phyloP scores from a whole-genome alignment of 2,797 vertebrate species.

The Rhynchotus rufescens region DNA sequence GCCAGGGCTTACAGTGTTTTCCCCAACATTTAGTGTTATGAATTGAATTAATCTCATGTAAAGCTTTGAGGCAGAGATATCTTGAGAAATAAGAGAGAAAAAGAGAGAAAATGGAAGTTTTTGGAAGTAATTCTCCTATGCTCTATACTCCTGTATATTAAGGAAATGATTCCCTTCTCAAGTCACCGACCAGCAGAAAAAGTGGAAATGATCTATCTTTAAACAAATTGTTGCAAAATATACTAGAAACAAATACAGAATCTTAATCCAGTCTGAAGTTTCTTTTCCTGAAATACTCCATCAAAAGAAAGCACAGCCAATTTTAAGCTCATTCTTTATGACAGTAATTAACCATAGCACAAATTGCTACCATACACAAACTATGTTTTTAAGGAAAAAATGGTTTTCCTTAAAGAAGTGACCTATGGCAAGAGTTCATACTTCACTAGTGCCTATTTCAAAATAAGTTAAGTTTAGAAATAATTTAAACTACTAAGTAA shows the following conservation, averaged over 20 bases:
- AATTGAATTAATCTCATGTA: neutral
- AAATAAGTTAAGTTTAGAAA: neutral
- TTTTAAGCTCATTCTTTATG: neutral
- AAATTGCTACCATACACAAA: neutral
- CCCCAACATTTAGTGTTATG: neutral
- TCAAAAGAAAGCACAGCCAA: neutral
- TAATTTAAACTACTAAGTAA: neutral
- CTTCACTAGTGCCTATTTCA: neutral
- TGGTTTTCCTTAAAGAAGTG: neutral
- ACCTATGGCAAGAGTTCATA: neutral
- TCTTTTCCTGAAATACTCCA: neutral
- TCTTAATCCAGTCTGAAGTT: neutral
- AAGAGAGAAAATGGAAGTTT: neutral
- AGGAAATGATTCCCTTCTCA: neutral
- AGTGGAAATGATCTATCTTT: neutral
- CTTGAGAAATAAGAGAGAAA: accelerated
- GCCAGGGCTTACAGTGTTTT: neutral
- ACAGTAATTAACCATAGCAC: neutral
- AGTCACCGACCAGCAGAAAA: neutral
- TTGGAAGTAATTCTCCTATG: neutral
- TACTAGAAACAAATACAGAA: neutral
- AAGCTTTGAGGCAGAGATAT: neutral
- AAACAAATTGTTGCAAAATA: neutral
- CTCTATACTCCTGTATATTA: neutral
- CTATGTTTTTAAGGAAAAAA: neutral